Percentiles rank a stretch among this genome's conserved stretches.
phyloP scores from a whole-genome alignment of 2,113 vertebrate genomes.

The Zapornia atra region DNA sequence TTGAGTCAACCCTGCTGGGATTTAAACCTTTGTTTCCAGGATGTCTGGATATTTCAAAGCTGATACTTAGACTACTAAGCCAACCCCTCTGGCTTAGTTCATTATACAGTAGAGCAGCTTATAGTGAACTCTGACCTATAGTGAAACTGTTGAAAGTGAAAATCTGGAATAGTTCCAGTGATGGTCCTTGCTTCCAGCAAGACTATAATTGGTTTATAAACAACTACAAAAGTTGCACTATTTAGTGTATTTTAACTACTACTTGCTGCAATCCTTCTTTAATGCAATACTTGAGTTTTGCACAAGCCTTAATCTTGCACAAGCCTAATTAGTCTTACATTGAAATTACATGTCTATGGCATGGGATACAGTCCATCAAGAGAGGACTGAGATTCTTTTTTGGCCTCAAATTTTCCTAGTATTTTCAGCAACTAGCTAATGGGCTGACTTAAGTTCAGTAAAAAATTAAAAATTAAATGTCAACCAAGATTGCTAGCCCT shows the following conservation, averaged over 20 bases:
- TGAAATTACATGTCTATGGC: not conserved
- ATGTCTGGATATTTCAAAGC: conserved; percentile 55
- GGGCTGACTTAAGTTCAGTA: not conserved
- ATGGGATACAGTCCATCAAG: not conserved
- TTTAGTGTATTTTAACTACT: not conserved
- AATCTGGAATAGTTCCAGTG: not conserved
- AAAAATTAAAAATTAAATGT: not conserved
- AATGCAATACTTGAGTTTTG: not conserved
- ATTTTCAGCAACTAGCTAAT: not conserved
- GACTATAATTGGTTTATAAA: conserved; percentile 8
- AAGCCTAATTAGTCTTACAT: not conserved
- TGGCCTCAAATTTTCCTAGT: not conserved
- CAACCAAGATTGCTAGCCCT: not conserved
- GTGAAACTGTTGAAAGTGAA: conserved; percentile 20
- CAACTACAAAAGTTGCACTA: not conserved
- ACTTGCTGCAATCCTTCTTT: not conserved
- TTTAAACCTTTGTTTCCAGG: conserved; percentile 67
- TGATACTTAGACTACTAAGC: conserved; percentile 43
- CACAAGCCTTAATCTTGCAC: not conserved
- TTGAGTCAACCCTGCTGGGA: conserved; percentile 54
- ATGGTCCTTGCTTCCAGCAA: not conserved
- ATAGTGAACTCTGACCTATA: conserved; percentile 49
- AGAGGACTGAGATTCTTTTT: not conserved
- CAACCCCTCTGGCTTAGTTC: conserved; percentile 54
- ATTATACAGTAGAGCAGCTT: conserved; percentile 26